These are phyloP conservation scores for Paramormyrops kingsleyae DNA, from an alignment of 2,113 vertebrate species.

Conservation along the genomic window DNA sequence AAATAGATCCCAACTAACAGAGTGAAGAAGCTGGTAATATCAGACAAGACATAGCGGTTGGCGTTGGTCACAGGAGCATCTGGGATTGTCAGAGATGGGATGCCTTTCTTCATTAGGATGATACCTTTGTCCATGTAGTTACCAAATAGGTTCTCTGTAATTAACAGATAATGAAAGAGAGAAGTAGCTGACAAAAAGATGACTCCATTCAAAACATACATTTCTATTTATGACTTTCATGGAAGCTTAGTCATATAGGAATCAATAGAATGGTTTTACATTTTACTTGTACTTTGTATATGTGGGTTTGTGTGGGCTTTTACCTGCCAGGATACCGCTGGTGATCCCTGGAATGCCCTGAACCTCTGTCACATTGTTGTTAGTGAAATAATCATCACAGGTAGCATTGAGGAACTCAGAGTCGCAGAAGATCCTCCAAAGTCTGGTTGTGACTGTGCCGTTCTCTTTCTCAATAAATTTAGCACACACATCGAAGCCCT, in stretches of 20 bases:
- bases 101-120: constrained; percentile 72
- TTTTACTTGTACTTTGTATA: not conserved
- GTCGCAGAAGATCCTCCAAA: constrained; percentile 91
- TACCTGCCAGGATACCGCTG: constrained; percentile 89
- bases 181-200: constrained; percentile 6
- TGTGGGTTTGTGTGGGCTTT: not conserved
- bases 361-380: constrained; percentile 84
- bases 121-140: constrained; percentile 80
- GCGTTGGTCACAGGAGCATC: constrained; percentile 56
- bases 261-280: not conserved
- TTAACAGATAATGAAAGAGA: not conserved
- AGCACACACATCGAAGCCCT: constrained; percentile 82
- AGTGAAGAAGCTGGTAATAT: constrained; percentile 96
- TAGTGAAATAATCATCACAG: constrained; percentile 85
- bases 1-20: constrained; percentile 97
- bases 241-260: not conserved
- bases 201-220: not conserved
- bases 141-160: constrained; percentile 86
- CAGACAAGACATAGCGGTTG: constrained; percentile 84
- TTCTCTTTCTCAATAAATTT: constrained; percentile 85
- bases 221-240: not conserved
- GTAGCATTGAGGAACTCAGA: constrained; percentile 87
- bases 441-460: constrained; percentile 80
- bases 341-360: constrained; percentile 88
- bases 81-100: constrained; percentile 52